Base-by-base conservation (phyloP, 2,797 vertebrate species). In the Dendrocincla tyrannina region DNA sequence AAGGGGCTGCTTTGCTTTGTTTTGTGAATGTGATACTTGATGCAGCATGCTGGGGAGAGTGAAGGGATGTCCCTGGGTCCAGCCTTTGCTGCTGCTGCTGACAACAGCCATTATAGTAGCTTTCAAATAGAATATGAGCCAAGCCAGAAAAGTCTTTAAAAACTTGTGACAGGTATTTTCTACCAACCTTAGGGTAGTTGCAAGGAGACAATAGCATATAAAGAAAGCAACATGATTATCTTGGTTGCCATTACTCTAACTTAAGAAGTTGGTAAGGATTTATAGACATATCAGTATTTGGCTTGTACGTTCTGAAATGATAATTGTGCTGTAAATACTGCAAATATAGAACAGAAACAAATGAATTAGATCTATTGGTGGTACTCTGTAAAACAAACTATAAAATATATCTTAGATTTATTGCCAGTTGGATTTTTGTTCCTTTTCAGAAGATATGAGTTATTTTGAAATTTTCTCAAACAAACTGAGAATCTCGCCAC, bases 301-400 rank as follows among this genome's bases (percentile, higher is more conserved):
- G 41, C 30, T 60, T 0, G 0, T 39, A 64, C 2, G 0, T 77
- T 13, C 18, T 13, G 60, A 75, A 74, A 53, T 30, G 17, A 28
- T 68, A 9, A 9, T 42, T 64, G 3, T 37, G 18, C 28, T 81
- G 62, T 37, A 58, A 88, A 49, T 59, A 47, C 5, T 2, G 3
- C 32, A 50, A 49, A 53, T 80, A 32, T 8, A 72, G 58, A 83
- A 50, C 33, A 67, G 73, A 84, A 95, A 39, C 11, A 58, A 72
- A 69, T 59, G 32, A 37, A 13, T 37, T n/a, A 17, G 5, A 6
- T 56, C 11, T 87, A 37, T 37, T 58, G 6, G 9, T 41, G 37
- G 6, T n/a, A 46, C 11, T 11, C 28, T 0, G 3, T 76, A 47
- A 49, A 77, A 20, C 4, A 56, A 67, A 24, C 20, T 42, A 13